Base-by-base conservation (phyloP, 2,888 invertebrate genomes). In the Caenorhabditis doughertyi region DNA sequence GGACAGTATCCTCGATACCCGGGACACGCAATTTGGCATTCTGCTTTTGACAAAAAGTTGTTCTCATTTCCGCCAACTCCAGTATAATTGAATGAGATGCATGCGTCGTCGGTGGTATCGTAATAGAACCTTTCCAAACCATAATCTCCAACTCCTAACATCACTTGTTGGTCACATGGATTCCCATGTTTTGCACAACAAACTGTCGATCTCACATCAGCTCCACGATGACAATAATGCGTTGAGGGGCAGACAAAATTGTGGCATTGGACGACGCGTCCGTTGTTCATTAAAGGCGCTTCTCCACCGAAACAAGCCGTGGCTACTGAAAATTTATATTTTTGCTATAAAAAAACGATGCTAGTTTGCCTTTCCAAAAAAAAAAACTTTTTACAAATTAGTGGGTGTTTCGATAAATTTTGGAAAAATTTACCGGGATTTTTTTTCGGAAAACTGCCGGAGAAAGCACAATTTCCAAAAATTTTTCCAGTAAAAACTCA, bases 21-120 rank as follows among this genome's bases (percentile, higher is more conserved):
- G 0, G 89, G 89, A 67, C 89, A 89, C 8, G 83, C 80, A 21
- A 85, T 83, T 42, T 85, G 83, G 53, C 90, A 90, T 35, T 83
- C 81, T 18, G 86, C 87, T 49, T 86, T 84, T n/a, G 89, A 85
- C 49, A 88, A 35, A 76, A 90, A 90, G 71, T 90, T 90, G 73
- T 90, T 90, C 67, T 90, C 88, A 72, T 90, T 90, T 55, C 90
- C 90, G 16, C 83, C 88, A 49, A 85, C 70, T 9, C 90, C 90
- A 7, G 86, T 82, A 58, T 90, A 90, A 18, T 84, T 82, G 84
- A 90, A 90, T 13, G 80, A 76, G 18, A 83, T 56, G 70, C 90
- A 90, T 21, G 71, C 68, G 58, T 87, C 85, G 18, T 82, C 83
- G 0, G 80, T 82, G 1, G 83, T 79, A 67, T 90, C 90, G 71